A percentile compares a stretch with the other conserved stretches of the same genome.
phyloP scores from a whole-genome alignment of 2,888 invertebrate species.

The Subacronicta megacephala region DNA sequence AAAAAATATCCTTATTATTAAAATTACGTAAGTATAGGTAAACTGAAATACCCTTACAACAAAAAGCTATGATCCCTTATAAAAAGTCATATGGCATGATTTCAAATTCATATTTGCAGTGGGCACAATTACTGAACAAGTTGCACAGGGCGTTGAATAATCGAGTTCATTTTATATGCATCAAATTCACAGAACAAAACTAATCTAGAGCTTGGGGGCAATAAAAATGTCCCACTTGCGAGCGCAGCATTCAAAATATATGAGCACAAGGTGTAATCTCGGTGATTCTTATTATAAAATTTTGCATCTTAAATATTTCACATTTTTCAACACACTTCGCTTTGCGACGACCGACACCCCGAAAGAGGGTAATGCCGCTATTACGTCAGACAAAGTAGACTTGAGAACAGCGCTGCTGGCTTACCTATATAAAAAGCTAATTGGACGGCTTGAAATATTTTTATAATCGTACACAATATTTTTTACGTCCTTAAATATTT shows the following conservation, averaged over 20 bases:
- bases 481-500: slow-evolving; percentile 46
- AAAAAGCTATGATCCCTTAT: neutral
- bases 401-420: slow-evolving; percentile 61
- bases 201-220: slow-evolving; percentile 86
- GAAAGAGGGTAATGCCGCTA: slow-evolving; percentile 74
- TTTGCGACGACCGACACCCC: slow-evolving; percentile 64
- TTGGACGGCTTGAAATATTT: slow-evolving; percentile 59
- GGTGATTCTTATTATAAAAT: slow-evolving; percentile 86
- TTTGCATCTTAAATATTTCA: slow-evolving; percentile 85
- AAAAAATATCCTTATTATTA: no score
- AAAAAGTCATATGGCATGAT: slow-evolving; percentile 69
- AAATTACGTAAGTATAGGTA: neutral
- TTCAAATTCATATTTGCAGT: slow-evolving; percentile 77
- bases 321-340: slow-evolving; percentile 82
- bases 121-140: slow-evolving; percentile 72
- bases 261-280: slow-evolving; percentile 88
- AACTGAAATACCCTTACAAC: no score
- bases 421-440: slow-evolving; percentile 62
- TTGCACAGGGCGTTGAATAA: slow-evolving; percentile 83
- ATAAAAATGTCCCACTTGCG: slow-evolving; percentile 88
- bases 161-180: slow-evolving; percentile 88
- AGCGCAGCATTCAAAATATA: slow-evolving; percentile 84
- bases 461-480: slow-evolving; percentile 56
- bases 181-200: slow-evolving; percentile 89
- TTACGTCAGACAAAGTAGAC: slow-evolving; percentile 75